Conservation (phyloP, 2,888 invertebrate genomes). For the Xestia c-nigrum region DNA sequence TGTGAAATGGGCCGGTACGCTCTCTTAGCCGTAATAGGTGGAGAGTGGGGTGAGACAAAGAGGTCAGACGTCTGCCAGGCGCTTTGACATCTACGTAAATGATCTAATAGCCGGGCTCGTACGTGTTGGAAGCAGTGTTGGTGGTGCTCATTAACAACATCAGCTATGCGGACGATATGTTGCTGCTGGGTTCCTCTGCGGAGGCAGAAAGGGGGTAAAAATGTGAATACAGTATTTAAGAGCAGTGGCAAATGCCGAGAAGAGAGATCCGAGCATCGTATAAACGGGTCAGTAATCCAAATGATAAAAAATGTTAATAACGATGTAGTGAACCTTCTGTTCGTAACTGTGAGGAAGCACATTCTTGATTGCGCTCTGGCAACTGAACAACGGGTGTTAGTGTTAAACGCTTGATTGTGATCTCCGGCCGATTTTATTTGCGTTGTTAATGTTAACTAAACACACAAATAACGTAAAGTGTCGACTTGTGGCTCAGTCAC, state of each 20-base stretch:
- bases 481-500: neutral
- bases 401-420: slow-evolving; percentile 25
- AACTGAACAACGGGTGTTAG: slow-evolving; percentile 15
- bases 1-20: too few species aligned
- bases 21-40: too few species aligned
- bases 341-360: neutral
- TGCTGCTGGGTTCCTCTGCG: neutral
- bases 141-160: too few species aligned
- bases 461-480: slow-evolving; percentile 30
- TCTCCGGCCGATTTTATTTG: slow-evolving; percentile 21
- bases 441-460: slow-evolving; percentile 39
- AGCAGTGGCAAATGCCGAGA: too few species aligned
- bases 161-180: neutral
- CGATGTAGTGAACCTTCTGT: slow-evolving; percentile 15
- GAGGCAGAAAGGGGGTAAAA: neutral
- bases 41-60: too few species aligned
- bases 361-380: neutral
- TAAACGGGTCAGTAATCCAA: too few species aligned
- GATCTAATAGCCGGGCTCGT: too few species aligned
- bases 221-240: too few species aligned
- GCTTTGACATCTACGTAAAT: neutral
- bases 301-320: neutral
- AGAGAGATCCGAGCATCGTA: too few species aligned
- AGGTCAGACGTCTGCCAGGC: neutral
- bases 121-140: neutral